phyloP scores from a whole-genome alignment of 2,113 vertebrate genomes.

The Phaethon lepturus region DNA sequence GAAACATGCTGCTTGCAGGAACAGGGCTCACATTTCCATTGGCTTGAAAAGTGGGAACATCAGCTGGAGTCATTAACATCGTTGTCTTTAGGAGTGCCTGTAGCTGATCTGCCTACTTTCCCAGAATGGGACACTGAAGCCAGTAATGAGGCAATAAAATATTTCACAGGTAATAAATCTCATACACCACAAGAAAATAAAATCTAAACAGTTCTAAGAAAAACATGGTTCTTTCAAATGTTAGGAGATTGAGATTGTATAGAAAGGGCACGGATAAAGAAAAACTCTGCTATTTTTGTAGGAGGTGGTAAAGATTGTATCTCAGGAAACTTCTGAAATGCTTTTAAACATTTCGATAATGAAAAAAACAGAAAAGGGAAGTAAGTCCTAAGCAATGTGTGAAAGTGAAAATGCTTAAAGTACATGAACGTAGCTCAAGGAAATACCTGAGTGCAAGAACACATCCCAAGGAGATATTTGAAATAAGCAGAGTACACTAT shows the following conservation, averaged over 20 bases:
- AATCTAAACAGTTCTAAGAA: neutral
- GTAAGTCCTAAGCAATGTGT: neutral
- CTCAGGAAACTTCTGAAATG: slow-evolving; percentile 22
- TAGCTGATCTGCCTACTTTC: slow-evolving; percentile 16
- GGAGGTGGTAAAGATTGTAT: neutral
- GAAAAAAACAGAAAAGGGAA: slow-evolving; percentile 4
- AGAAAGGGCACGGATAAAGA: neutral
- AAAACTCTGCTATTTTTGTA: neutral
- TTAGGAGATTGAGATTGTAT: neutral
- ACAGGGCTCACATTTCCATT: slow-evolving; percentile 14
- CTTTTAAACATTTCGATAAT: slow-evolving; percentile 18
- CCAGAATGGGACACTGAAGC: slow-evolving; percentile 24
- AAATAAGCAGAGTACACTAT: neutral
- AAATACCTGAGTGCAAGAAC: neutral
- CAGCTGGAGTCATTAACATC: slow-evolving; percentile 56
- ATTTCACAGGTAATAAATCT: slow-evolving; percentile 57
- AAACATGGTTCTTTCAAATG: neutral
- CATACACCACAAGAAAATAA: slow-evolving; percentile 13
- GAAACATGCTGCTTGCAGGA: slow-evolving; percentile 24
- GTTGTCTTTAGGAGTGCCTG: slow-evolving; percentile 17
- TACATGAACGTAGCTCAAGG: neutral
- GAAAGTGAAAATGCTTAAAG: neutral
- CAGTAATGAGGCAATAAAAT: slow-evolving; percentile 52
- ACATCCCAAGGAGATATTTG: neutral
- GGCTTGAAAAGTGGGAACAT: slow-evolving; percentile 40